Evolutionary conservation across 92 coral and sea anemone species (phyloP).

Genomic region (Anthopleura xanthogrammica): DNA sequence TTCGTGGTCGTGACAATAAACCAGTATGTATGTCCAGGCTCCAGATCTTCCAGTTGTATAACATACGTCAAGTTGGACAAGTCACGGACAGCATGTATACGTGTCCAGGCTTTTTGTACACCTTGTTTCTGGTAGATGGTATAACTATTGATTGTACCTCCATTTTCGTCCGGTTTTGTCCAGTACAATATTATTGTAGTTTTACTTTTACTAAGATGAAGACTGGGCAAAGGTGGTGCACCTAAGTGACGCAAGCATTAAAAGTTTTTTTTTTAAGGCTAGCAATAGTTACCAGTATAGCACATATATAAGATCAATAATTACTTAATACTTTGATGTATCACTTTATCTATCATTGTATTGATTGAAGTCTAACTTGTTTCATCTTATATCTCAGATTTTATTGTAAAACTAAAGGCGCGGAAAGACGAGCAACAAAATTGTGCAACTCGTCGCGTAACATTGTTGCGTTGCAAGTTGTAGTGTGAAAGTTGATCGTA

Average conservation of each 20-base stretch:
- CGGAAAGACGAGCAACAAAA: too few relatives aligned
- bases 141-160: neutral
- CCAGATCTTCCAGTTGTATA: neutral
- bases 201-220: neutral
- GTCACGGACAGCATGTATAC: neutral
- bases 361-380: too few relatives aligned
- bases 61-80: neutral
- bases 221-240: neutral
- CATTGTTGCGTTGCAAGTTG: too few relatives aligned
- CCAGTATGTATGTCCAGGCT: neutral
- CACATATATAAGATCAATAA: too few relatives aligned
- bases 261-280: too few relatives aligned
- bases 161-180: neutral
- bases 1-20: neutral
- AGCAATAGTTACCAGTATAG: too few relatives aligned
- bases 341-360: too few relatives aligned
- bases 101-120: neutral
- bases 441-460: too few relatives aligned
- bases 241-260: neutral
- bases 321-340: too few relatives aligned
- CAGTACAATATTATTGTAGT: neutral
- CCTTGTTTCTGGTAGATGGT: neutral
- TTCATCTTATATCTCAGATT: too few relatives aligned
- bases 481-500: too few relatives aligned
- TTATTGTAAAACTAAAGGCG: too few relatives aligned